Evolutionary conservation across 1,140 invertebrate species (phyloP), one percentile per base, ranked within the genome.

Genomic region (Drosophila serrata): DNA sequence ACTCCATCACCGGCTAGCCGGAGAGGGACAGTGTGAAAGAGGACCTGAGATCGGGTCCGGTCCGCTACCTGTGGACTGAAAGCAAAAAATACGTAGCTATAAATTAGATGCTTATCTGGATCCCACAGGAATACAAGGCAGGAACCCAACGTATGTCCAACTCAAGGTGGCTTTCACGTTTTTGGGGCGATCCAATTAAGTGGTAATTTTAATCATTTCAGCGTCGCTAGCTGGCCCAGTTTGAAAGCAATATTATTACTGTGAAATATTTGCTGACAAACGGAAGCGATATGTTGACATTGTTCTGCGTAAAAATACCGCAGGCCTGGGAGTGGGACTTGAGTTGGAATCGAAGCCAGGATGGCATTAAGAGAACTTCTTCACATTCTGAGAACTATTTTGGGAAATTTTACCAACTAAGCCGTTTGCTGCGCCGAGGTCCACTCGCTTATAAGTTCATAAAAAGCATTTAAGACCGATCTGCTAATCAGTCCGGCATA

Each of bases 251-350:
- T 35, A 56, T 59, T 39, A 60, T 37, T 55, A 43, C 60, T 39
- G 17, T 19, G 22, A 57, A 69, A 84, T 81, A 81, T 82, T 74
- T 84, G 57, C 64, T 90, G 77, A 65, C 77, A 88, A 90, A 88
- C 84, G 84, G 85, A 88, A 88, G 85, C 85, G 84, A 88, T 90
- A 81, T 72, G 76, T 90, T 75, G 81, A 88, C 85, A 88, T 81
- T 75, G 73, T 87, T 88, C 85, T 57, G 58, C 62, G 56, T 76
- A 88, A 81, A 84, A 82, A 80, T 88, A 56, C 63, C 64, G 45
- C 22, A 27, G 46, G 15, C 42, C 48, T 58, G 43, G 33, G 45
- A 75, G 53, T 70, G 42, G 12, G 42, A 61, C 37, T 57, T 15
- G 19, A 40, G 22, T 42, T 7, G 60, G 5, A 68, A 31, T 40